Evolutionary conservation across 2,888 invertebrate genomes (phyloP).

Genomic region (Nomada fabriciana): DNA sequence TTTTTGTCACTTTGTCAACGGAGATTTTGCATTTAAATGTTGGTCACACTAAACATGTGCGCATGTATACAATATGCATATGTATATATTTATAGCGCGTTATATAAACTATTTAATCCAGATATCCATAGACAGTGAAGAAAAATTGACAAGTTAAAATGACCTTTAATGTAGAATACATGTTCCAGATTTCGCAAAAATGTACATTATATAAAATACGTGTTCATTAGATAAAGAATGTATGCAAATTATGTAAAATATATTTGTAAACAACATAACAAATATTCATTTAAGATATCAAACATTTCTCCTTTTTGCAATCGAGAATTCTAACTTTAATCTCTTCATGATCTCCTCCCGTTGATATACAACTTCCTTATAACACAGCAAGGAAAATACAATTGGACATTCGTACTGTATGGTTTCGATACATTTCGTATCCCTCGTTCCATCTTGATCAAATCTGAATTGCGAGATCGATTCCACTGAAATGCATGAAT

Average conservation of each 20-base stretch:
- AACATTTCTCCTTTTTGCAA: too few species aligned
- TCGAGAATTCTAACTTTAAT: conserved; percentile 74
- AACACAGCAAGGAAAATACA: conserved; percentile 86
- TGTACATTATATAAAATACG: neutral
- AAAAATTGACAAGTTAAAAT: neutral
- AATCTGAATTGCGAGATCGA: conserved; percentile 88
- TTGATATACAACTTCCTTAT: conserved; percentile 86
- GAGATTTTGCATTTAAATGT: conserved; percentile 61
- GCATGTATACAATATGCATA: conserved; percentile 1
- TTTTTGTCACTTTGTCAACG: conserved; percentile 46
- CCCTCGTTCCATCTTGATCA: conserved; percentile 80
- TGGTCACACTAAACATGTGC: conserved; percentile 47
- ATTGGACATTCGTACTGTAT: conserved; percentile 88
- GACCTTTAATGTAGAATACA: neutral
- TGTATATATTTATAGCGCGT: conserved; percentile 8
- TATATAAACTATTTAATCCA: conserved; percentile 13
- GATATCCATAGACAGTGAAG: neutral
- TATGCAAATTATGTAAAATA: neutral
- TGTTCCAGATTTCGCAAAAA: neutral
- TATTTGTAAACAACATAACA: neutral
- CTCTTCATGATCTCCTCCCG: conserved; percentile 82
- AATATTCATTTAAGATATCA: neutral
- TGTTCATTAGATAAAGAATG: neutral
- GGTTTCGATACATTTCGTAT: conserved; percentile 86
- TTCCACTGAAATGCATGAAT: conserved; percentile 85